phyloP scores from a whole-genome alignment of 2,113 vertebrate species.

The Coptodon bakossiorum region DNA sequence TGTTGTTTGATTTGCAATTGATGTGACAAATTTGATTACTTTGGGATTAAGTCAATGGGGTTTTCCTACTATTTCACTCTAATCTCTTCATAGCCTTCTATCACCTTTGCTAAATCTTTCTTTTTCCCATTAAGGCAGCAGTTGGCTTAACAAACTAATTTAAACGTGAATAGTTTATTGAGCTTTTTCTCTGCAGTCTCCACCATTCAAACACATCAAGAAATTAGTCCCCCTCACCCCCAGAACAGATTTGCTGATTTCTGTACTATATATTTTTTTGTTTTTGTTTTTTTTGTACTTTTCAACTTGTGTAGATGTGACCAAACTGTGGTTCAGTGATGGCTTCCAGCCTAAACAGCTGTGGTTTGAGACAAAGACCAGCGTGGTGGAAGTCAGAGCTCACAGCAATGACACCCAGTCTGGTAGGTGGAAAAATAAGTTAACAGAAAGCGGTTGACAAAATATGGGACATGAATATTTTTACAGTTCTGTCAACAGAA shows the following conservation, averaged over 20 bases:
- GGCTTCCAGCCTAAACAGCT: constrained; percentile 67
- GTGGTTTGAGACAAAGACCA: constrained; percentile 80
- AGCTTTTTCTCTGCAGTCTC: neutral
- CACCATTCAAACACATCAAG: neutral
- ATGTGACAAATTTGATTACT: neutral
- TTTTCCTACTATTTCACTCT: neutral
- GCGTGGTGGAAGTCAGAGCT: constrained; percentile 72
- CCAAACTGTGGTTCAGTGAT: constrained; percentile 80
- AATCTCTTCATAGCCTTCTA: neutral
- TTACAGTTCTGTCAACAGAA: neutral
- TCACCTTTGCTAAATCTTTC: neutral
- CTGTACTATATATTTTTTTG: neutral
- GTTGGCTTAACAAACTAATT: constrained; percentile 11
- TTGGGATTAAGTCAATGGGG: neutral
- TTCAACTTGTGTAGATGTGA: constrained; percentile 56
- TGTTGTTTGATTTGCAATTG: neutral
- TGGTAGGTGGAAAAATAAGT: constrained; percentile 63
- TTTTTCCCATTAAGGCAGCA: neutral
- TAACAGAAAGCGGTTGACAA: neutral
- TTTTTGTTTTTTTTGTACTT: neutral
- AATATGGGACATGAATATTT: neutral
- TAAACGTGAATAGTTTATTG: neutral
- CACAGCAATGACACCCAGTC: constrained; percentile 78
- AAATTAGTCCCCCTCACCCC: neutral
- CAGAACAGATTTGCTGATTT: neutral